phyloP scores from a whole-genome alignment of 2,113 vertebrate genomes.

The Ailurus styani region DNA sequence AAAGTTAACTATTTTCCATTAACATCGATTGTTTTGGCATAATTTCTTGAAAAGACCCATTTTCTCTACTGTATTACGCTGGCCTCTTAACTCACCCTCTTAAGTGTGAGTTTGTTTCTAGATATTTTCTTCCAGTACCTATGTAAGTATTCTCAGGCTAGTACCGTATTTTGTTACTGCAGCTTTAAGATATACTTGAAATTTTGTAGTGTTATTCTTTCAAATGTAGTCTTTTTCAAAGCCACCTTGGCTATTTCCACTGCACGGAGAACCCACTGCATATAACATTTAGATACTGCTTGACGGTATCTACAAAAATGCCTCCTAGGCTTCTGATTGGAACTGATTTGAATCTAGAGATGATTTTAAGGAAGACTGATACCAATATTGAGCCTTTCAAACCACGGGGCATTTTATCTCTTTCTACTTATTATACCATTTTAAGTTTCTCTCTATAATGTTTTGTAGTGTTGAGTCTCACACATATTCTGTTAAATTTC shows the following conservation, averaged over 20 bases:
- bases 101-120: background rate
- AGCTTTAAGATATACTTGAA: background rate
- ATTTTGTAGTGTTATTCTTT: background rate
- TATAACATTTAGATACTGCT: background rate
- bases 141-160: background rate
- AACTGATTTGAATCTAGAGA: too few species aligned
- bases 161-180: background rate
- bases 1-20: background rate
- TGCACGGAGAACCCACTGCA: background rate
- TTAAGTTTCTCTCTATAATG: background rate
- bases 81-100: background rate
- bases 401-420: background rate
- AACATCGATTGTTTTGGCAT: background rate
- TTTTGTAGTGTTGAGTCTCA: background rate
- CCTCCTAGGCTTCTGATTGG: background rate
- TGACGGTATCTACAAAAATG: background rate
- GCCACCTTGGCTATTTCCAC: background rate
- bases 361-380: background rate
- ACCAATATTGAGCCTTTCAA: background rate
- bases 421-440: background rate
- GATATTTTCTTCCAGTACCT: background rate
- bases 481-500: background rate
- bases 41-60: background rate
- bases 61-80: background rate
- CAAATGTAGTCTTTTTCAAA: background rate